These are phyloP conservation scores for Agrotis ipsilon DNA, from an alignment of 2,888 invertebrate species.

Conservation along the genomic window DNA sequence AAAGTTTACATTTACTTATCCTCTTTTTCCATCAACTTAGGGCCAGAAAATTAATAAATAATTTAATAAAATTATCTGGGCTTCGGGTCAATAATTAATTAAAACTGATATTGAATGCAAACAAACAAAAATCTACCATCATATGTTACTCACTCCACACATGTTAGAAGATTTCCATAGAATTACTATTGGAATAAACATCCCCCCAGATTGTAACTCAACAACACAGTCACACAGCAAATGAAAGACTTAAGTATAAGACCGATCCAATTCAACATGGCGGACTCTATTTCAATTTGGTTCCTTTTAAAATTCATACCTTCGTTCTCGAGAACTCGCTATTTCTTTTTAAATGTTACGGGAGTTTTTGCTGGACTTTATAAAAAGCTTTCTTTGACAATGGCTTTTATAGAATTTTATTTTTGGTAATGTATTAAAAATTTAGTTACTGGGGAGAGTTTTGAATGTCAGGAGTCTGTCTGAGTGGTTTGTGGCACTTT, in stretches of 20 bases:
- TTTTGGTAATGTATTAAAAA: constrained; percentile 34
- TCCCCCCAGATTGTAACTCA: constrained; percentile 27
- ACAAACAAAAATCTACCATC: constrained; percentile 8
- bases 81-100: not conserved
- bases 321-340: constrained; percentile 58
- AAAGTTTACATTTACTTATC: too few relatives aligned
- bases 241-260: constrained; percentile 46
- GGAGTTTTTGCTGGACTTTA: constrained; percentile 30
- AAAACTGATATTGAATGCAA: not conserved
- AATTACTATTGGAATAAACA: constrained; percentile 31
- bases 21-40: too few relatives aligned
- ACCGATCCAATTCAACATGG: constrained; percentile 57
- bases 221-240: constrained; percentile 22
- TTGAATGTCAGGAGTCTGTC: constrained; percentile 21
- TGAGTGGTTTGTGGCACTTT: constrained; percentile 5
- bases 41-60: too few relatives aligned
- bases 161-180: constrained; percentile 23
- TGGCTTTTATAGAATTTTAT: constrained; percentile 24
- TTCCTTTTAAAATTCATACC: constrained; percentile 73
- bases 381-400: constrained; percentile 51
- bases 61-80: not conserved
- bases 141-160: not conserved
- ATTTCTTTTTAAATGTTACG: constrained; percentile 54
- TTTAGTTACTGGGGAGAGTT: constrained; percentile 19
- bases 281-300: constrained; percentile 68